A percentile compares a stretch with the other conserved stretches of the same genome.
Evolutionary conservation across 2,113 vertebrate species (phyloP).

Genomic region (Phrynosoma platyrhinos): DNA sequence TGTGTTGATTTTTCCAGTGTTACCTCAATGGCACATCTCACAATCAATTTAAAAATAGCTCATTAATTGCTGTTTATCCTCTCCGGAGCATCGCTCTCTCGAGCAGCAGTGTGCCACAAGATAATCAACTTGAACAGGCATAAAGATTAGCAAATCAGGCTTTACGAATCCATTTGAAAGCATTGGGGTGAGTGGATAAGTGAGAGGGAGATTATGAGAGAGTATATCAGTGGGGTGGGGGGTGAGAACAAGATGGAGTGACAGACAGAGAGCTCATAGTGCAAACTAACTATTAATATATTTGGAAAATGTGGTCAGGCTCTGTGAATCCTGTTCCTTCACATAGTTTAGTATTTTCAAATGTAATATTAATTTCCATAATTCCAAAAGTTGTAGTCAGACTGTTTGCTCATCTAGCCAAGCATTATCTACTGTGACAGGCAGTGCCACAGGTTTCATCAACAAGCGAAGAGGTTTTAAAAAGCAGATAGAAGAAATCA

Average conservation of each 20-base stretch:
- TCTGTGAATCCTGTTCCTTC: background rate
- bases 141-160: constrained; percentile 51
- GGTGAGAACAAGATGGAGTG: background rate
- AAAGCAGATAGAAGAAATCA: too few relatives aligned
- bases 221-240: background rate
- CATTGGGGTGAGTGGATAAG: constrained; percentile 49
- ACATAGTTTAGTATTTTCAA: background rate
- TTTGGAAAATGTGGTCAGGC: constrained; percentile 5
- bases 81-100: rapidly evolving
- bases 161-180: constrained; percentile 54
- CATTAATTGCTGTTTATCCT: constrained; percentile 48
- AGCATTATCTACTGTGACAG: too few relatives aligned
- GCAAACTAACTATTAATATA: constrained; percentile 25
- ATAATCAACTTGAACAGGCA: constrained; percentile 45
- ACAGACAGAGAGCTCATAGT: constrained; percentile 7
- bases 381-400: background rate
- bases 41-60: background rate
- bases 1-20: constrained; percentile 34
- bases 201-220: constrained; percentile 14
- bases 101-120: constrained; percentile 42
- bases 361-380: background rate
- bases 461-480: too few relatives aligned
- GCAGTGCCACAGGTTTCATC: too few relatives aligned
- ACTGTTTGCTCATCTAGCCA: too few relatives aligned
- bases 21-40: constrained; percentile 34